phyloP scores from a whole-genome alignment of 2,888 invertebrate species.

The Camponotus fellah region DNA sequence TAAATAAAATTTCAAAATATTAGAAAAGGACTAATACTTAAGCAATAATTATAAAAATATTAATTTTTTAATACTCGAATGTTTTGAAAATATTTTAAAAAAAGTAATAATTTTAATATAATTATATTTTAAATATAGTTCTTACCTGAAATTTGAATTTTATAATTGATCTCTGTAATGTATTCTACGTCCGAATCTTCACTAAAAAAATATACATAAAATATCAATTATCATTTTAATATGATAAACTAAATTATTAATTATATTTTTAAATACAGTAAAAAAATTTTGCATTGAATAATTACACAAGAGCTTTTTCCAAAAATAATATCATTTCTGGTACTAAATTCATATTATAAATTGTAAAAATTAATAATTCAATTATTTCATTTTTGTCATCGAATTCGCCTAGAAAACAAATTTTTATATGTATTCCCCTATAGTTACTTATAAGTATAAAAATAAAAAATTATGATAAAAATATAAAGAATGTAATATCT shows the following conservation, averaged over 20 bases:
- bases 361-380: not conserved
- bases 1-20: slow-evolving; percentile 3
- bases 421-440: not conserved
- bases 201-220: not conserved
- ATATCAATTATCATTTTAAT: not conserved
- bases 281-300: not conserved
- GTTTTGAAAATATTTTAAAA: not conserved
- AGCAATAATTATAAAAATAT: not conserved
- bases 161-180: too few relatives aligned
- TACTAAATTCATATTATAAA: not conserved
- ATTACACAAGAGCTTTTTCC: not conserved
- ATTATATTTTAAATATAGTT: not conserved
- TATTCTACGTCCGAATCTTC: not conserved
- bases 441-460: not conserved
- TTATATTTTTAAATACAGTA: not conserved
- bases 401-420: not conserved
- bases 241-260: not conserved
- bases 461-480: not conserved
- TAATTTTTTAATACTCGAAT: not conserved
- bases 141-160: not conserved
- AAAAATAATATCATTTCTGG: not conserved
- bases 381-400: not conserved
- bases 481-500: not conserved
- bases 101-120: not conserved
- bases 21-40: not conserved